Evolutionary conservation across 2,797 vertebrate genomes (phyloP), one percentile per base, ranked within the genome.

Genomic region (Pantherophis alleghaniensis): DNA sequence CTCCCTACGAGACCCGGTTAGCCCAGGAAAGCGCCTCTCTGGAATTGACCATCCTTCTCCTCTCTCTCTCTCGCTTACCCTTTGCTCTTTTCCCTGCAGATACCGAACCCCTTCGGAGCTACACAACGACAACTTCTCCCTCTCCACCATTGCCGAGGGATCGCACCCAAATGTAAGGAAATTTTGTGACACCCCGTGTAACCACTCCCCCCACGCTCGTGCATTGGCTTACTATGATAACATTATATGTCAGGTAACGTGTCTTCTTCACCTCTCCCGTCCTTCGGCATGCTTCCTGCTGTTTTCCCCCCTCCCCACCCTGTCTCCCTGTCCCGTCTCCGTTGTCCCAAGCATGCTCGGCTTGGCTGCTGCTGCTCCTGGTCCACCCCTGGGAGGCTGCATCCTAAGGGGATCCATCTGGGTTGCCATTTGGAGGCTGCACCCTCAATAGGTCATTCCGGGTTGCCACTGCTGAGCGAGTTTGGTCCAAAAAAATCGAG

Each of bases 81-180:
- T n/a, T 61, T 57, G 3, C 55, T 63, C 56, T 18, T 28, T 32
- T 16, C 57, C 20, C 61, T 4, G 94, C 96, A 99, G 99, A 98
- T 99, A 99, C 98, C 98, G 98, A 97, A 98, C 98, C 93, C 98
- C 99, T 28, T 99, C 99, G 92, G 99, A 99, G 98, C 98, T 99
- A 96, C 99, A 99, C 99, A 99, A 99, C 92, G 99, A 99, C 98
- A 99, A 99, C 98, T 99, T 99, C 98, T 99, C 99, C 96, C 98
- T 99, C 96, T 99, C 99, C 97, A 99, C 99, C 97, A 99, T 99
- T 98, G 99, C 99, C 95, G 99, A 99, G 98, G 99, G 99, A 98
- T 99, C 99, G 97, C 99, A 99, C 97, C 98, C 99, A 98, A 99
- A 99, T 96, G 99, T 99, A 99, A 99, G 99, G 98, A 99, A 98